Percentiles rank a stretch among this genome's conserved stretches.
phyloP scores from a whole-genome alignment of 2,888 invertebrate species.

The Orchesella flavescens region DNA sequence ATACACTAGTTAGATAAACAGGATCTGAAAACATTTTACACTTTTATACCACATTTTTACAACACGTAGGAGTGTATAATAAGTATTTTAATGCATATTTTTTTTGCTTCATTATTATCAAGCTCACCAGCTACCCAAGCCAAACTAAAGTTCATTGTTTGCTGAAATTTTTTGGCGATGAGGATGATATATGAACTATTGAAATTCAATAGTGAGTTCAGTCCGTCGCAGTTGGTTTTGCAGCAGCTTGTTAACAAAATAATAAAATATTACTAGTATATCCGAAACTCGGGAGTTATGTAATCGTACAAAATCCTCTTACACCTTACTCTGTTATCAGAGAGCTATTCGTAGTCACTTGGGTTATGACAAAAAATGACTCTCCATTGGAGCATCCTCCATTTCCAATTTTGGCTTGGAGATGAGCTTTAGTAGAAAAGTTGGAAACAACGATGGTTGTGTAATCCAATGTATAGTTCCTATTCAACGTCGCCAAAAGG shows the following conservation, averaged over 20 bases:
- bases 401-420: neutral
- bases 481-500: too few relatives aligned
- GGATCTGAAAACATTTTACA: too few relatives aligned
- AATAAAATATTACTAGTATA: too few relatives aligned
- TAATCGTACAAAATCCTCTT: neutral
- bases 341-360: too few relatives aligned
- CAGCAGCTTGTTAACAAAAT: too few relatives aligned
- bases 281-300: too few relatives aligned
- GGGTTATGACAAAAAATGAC: too few relatives aligned
- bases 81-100: neutral
- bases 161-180: constrained; percentile 11
- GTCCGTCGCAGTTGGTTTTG: neutral
- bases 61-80: constrained; percentile 27
- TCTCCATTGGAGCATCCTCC: too few relatives aligned
- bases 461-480: too few relatives aligned
- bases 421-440: too few relatives aligned
- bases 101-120: too few relatives aligned
- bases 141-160: neutral
- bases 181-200: constrained; percentile 3
- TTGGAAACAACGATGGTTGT: too few relatives aligned
- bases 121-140: constrained; percentile 4
- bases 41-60: constrained; percentile 9
- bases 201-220: neutral
- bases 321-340: neutral
- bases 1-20: neutral